A percentile compares a stretch with the other conserved stretches of the same genome.
Evolutionary conservation across 2,113 vertebrate genomes (phyloP).

Genomic region (Sinosuthora webbiana): DNA sequence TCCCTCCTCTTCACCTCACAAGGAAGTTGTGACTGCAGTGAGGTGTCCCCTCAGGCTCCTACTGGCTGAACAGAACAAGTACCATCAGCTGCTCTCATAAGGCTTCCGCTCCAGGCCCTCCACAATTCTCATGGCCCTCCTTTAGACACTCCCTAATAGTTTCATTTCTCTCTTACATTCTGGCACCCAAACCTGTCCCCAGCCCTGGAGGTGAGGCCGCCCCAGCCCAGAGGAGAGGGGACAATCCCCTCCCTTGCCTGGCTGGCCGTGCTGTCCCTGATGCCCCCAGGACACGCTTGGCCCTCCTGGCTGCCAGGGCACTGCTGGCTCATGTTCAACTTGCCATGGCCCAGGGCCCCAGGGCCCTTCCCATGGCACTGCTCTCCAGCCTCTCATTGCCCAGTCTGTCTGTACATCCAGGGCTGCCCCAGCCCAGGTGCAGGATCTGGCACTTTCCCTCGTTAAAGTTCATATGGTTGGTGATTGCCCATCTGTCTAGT

Average conservation of each 20-base stretch:
- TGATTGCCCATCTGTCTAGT: neutral
- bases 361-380: neutral
- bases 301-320: neutral
- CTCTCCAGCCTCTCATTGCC: neutral
- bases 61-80: neutral
- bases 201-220: neutral
- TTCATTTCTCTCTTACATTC: fast-evolving
- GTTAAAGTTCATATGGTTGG: neutral
- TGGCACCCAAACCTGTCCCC: neutral
- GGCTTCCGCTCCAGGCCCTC: neutral
- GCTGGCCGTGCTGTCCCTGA: neutral
- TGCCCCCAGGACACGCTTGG: neutral
- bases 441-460: fast-evolving
- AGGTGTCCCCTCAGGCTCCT: neutral
- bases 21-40: fast-evolving
- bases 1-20: fast-evolving
- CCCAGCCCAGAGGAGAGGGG: neutral
- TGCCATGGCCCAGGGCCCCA: neutral
- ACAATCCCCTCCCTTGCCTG: neutral
- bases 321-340: neutral
- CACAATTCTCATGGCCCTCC: neutral
- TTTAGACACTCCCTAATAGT: neutral
- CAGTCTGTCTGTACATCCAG: neutral
- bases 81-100: fast-evolving
- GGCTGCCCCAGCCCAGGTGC: neutral